Evolutionary conservation across 2,113 vertebrate genomes (phyloP).

Genomic region (Aleadryas rufinucha): DNA sequence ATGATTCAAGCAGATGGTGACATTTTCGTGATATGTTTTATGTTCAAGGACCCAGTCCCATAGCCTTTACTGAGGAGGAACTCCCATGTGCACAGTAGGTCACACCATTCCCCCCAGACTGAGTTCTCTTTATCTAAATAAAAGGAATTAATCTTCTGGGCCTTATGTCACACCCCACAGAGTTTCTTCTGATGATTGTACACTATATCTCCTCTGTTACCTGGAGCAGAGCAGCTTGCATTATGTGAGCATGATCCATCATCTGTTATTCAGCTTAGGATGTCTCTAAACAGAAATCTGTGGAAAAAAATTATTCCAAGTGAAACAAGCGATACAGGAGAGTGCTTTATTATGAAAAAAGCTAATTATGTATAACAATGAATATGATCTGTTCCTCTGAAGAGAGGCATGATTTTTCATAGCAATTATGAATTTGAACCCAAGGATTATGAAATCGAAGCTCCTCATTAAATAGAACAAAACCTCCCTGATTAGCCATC

Average conservation of each 20-base stretch:
- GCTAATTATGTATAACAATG: not conserved
- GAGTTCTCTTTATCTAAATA: not conserved
- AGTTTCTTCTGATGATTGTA: not conserved
- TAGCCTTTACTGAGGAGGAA: not conserved
- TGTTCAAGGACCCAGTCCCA: not conserved
- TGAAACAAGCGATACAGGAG: not conserved
- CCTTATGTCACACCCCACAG: not conserved
- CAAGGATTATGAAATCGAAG: not conserved
- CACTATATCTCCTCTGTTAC: not conserved
- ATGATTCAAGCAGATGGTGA: conserved; percentile 46
- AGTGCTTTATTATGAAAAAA: not conserved
- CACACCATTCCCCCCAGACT: not conserved
- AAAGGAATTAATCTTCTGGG: not conserved
- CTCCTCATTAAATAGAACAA: not conserved
- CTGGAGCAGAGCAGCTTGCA: not conserved
- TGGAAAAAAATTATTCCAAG: not conserved
- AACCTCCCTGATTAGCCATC: not conserved
- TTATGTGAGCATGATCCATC: not conserved
- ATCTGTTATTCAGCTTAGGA: not conserved
- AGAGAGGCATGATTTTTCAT: not conserved
- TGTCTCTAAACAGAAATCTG: not conserved
- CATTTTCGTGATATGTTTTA: not conserved
- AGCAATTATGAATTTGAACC: not conserved
- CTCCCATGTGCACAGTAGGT: not conserved
- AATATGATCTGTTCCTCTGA: not conserved